phyloP scores from a whole-genome alignment of 2,113 vertebrate species.

The Tetrao urogallus region DNA sequence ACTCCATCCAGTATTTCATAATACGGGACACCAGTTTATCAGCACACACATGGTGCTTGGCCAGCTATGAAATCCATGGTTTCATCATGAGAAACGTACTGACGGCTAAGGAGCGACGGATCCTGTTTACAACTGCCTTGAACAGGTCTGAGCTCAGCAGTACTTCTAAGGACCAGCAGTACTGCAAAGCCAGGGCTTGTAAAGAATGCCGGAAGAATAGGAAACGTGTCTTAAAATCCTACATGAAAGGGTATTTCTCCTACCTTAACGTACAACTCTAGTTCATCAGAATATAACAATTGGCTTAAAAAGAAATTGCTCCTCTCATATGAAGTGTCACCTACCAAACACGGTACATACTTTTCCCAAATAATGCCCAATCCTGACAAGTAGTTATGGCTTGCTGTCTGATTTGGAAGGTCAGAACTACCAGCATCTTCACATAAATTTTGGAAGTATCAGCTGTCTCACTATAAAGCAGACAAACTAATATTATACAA shows the following conservation, averaged over 20 bases:
- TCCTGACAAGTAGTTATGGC: not conserved
- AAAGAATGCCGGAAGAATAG: not conserved
- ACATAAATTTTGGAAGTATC: not conserved
- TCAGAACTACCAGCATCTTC: not conserved
- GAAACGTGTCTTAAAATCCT: not conserved
- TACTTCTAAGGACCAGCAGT: not conserved
- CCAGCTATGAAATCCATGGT: not conserved
- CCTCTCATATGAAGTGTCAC: not conserved
- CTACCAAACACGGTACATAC: not conserved
- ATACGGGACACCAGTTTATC: not conserved
- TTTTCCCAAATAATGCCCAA: not conserved
- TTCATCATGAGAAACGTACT: not conserved
- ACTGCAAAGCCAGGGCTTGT: not conserved
- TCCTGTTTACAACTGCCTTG: not conserved
- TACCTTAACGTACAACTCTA: not conserved
- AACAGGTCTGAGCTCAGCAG: slow-evolving; percentile 14
- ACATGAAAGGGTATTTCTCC: not conserved
- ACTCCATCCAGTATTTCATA: not conserved
- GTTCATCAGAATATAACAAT: not conserved
- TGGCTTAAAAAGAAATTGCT: not conserved
- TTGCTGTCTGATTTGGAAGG: not conserved
- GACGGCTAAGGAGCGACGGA: not conserved
- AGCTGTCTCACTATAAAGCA: not conserved
- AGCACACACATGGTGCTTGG: not conserved
- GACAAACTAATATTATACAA: not conserved